Percentiles rank a stretch among this genome's conserved stretches.
Evolutionary conservation across 1,140 invertebrate species (phyloP).

Genomic region (Hylaeus anthracinus): DNA sequence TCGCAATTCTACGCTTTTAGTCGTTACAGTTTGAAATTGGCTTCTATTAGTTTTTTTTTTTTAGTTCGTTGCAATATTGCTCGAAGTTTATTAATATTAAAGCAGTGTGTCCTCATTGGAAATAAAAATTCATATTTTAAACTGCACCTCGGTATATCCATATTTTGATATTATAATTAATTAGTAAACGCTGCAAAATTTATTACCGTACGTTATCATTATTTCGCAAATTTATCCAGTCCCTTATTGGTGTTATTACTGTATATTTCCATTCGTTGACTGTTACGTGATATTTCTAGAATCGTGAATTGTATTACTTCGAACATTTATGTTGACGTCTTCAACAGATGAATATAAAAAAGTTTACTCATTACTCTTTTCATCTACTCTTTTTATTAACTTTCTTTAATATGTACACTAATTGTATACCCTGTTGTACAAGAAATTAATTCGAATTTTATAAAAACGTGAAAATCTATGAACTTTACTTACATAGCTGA

Average conservation of each 20-base stretch:
- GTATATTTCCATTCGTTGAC: too few relatives aligned
- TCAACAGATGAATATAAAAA: neutral
- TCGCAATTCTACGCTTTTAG: neutral
- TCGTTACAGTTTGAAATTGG: neutral
- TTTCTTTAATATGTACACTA: neutral
- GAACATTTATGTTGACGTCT: neutral
- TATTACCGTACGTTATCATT: neutral
- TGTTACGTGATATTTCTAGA: too few relatives aligned
- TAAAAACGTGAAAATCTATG: neutral
- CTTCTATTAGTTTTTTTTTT: neutral
- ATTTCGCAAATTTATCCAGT: neutral
- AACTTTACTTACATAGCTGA: neutral
- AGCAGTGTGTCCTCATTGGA: too few relatives aligned
- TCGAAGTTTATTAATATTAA: too few relatives aligned
- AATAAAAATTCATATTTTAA: neutral
- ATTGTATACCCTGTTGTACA: neutral
- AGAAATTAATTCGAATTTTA: neutral
- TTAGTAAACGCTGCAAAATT: conserved; percentile 7
- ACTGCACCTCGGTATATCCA: too few relatives aligned
- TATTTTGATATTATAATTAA: neutral
- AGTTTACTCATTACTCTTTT: neutral
- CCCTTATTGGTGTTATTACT: too few relatives aligned
- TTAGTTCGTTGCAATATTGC: neutral
- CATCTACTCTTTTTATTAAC: too few relatives aligned
- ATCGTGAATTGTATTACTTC: too few relatives aligned